Percentiles rank a stretch among this genome's conserved stretches.
Conservation (phyloP, 2,797 vertebrate species). For the Pipistrellus kuhlii region DNA sequence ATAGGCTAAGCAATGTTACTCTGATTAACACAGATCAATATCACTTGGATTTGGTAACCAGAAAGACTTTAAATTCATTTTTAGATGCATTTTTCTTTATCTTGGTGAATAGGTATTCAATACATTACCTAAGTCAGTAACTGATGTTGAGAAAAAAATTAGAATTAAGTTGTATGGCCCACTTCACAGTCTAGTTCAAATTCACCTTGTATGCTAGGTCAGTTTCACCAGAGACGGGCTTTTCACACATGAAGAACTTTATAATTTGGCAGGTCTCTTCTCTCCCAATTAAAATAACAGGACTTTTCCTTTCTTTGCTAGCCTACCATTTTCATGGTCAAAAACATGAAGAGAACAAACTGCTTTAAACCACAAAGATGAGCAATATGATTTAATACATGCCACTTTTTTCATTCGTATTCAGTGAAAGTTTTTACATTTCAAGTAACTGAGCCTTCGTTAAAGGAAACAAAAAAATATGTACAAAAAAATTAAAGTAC, state of each 20-base stretch:
- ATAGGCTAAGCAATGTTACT: conserved; percentile 82
- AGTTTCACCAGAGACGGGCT: conserved; percentile 33
- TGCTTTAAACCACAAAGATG: conserved; percentile 78
- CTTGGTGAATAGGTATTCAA: conserved; percentile 80
- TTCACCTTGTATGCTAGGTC: conserved; percentile 58
- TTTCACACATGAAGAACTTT: conserved; percentile 39
- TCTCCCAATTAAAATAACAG: conserved; percentile 48
- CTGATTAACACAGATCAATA: conserved; percentile 73
- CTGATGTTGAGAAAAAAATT: conserved; percentile 51
- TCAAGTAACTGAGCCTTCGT: conserved; percentile 81
- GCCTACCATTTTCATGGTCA: conserved; percentile 57
- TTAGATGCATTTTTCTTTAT: conserved; percentile 86
- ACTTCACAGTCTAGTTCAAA: conserved; percentile 79
- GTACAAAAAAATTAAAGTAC: conserved; percentile 82
- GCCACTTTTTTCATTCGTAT: conserved; percentile 65
- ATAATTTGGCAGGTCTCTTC: conserved; percentile 47
- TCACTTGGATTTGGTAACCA: conserved; percentile 82
- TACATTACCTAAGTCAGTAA: conserved; percentile 80
- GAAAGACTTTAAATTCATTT: conserved; percentile 79
- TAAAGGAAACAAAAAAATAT: conserved; percentile 67
- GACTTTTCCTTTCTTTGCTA: conserved; percentile 1
- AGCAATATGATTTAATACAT: conserved; percentile 63
- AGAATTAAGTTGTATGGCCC: conserved; percentile 75
- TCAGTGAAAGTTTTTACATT: conserved; percentile 72
- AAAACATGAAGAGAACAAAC: conserved; percentile 59